Evolutionary conservation across 2,888 invertebrate species (phyloP).

Genomic region (Drosophila mercatorum): DNA sequence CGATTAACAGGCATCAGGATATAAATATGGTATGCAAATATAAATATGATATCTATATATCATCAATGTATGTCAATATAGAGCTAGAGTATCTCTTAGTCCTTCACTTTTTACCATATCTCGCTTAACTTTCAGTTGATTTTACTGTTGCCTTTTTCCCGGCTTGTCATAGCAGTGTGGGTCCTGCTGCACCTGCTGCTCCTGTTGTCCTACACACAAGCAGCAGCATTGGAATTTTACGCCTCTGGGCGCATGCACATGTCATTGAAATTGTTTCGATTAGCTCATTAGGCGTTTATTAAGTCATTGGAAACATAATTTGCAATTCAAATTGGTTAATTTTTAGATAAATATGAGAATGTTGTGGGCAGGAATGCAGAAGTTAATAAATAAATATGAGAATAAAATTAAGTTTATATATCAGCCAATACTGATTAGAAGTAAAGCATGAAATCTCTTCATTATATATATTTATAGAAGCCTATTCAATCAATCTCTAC

Average conservation of each 20-base stretch:
- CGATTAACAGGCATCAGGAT: too few relatives aligned
- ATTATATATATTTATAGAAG: too few relatives aligned
- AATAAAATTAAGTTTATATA: background rate
- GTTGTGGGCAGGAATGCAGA: too few relatives aligned
- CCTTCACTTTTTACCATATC: background rate
- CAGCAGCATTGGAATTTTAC: conserved; percentile 1
- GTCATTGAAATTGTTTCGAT: conserved; percentile 37
- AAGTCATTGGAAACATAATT: conserved; percentile 14
- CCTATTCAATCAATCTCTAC: background rate
- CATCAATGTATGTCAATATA: too few relatives aligned
- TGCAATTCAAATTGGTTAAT: conserved; percentile 3
- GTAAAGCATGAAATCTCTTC: background rate
- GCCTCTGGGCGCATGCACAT: conserved; percentile 33
- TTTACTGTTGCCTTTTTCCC: conserved; percentile 17
- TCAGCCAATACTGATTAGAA: background rate
- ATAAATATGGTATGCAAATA: too few relatives aligned
- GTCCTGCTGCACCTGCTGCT: conserved; percentile 25
- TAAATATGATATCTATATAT: too few relatives aligned
- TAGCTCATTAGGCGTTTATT: conserved; percentile 38
- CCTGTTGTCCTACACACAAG: background rate
- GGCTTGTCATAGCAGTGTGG: conserved; percentile 12
- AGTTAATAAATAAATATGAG: too few relatives aligned
- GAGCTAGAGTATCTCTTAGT: background rate
- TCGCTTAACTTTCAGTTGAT: background rate
- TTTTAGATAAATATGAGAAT: background rate